Conservation (phyloP, 2,888 invertebrate genomes). For the Amblyteles armatorius region DNA sequence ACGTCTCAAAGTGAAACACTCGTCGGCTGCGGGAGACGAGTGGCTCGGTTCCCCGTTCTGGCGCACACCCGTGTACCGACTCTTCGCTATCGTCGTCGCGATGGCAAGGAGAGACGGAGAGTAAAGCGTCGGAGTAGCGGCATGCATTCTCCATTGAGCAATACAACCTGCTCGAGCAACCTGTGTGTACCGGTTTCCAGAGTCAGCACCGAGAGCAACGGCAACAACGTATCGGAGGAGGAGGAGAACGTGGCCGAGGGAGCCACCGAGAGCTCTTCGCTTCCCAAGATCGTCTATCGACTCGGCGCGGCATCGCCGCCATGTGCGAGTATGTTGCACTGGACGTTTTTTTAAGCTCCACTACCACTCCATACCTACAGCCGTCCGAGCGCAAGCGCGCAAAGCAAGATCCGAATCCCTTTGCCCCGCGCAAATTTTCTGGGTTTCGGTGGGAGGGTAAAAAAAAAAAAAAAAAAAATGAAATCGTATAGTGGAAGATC, state of each 20-base stretch:
- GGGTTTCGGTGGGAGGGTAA: neutral
- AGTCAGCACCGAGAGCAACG: constrained; percentile 47
- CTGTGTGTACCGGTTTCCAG: constrained; percentile 57
- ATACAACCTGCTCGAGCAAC: constrained; percentile 19
- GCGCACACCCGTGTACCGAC: neutral
- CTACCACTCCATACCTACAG: neutral
- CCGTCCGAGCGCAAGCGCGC: constrained; percentile 16
- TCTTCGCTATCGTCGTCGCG: constrained; percentile 1
- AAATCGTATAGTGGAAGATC: no score
- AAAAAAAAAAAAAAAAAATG: no score
- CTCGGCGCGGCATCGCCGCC: constrained; percentile 13
- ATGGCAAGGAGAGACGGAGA: constrained; percentile 13
- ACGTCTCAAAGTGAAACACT: constrained; percentile 22
- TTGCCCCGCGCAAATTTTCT: constrained; percentile 18
- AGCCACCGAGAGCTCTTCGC: constrained; percentile 6
- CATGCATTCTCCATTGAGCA: constrained; percentile 48
- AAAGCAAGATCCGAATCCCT: constrained; percentile 18
- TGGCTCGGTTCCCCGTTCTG: neutral
- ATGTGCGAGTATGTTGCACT: neutral
- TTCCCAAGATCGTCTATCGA: constrained; percentile 18
- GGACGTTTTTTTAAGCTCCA: constrained; percentile 10
- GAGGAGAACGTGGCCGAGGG: neutral
- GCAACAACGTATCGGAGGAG: constrained; percentile 5
- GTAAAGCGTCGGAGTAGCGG: constrained; percentile 14
- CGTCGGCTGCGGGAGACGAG: neutral